Percentiles rank a stretch among this genome's conserved stretches.
phyloP scores from a whole-genome alignment of 2,113 vertebrate genomes.

The Lates calcarifer region DNA sequence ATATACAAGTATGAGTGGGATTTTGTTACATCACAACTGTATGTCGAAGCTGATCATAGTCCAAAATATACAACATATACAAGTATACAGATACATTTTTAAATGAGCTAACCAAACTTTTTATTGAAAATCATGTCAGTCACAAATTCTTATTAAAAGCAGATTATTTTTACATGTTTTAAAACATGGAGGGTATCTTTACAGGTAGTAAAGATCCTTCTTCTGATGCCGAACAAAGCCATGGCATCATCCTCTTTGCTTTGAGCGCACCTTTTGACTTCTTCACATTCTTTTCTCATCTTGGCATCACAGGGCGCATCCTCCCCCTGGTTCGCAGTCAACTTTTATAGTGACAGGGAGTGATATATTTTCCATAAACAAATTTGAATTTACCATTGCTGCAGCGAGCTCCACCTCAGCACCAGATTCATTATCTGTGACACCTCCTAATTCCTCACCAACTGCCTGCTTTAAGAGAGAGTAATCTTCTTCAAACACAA shows the following conservation, averaged over 20 bases:
- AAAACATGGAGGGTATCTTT: background rate
- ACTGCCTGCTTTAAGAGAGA: conserved; percentile 67
- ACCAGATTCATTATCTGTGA: conserved; percentile 69
- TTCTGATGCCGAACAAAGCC: conserved; percentile 19
- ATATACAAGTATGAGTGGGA: too few relatives aligned
- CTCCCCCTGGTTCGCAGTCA: conserved; percentile 38
- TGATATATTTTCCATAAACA: conserved; percentile 71
- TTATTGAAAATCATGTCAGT: background rate
- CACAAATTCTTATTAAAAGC: background rate
- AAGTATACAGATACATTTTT: too few relatives aligned
- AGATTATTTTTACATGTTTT: background rate
- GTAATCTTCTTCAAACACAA: conserved; percentile 71
- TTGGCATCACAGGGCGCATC: conserved; percentile 21
- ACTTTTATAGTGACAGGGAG: conserved; percentile 65
- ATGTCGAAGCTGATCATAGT: background rate
- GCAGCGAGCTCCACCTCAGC: conserved; percentile 54
- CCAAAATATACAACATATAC: too few relatives aligned
- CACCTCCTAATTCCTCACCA: conserved; percentile 75
- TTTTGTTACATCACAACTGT: background rate
- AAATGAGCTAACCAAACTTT: background rate
- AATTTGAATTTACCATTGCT: conserved; percentile 61
- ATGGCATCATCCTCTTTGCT: conserved; percentile 9
- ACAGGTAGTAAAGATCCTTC: background rate
- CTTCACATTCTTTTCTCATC: conserved; percentile 43
- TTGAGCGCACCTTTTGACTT: conserved; percentile 49